Evolutionary conservation across 1,140 invertebrate species (phyloP), one percentile per base, ranked within the genome.

Genomic region (Nasonia longicornis): DNA sequence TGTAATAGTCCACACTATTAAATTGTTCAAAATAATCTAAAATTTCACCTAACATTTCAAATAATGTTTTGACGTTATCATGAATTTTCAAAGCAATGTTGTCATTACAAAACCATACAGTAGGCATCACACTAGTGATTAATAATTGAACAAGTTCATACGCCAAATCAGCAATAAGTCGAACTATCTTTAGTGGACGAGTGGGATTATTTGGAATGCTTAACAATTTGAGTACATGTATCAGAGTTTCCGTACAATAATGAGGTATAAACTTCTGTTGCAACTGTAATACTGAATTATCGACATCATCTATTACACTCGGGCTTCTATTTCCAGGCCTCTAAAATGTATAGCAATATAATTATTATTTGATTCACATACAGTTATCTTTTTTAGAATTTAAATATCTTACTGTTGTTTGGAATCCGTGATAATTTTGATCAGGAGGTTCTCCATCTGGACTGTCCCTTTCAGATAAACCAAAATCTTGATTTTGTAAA

Each of bases 241-340:
- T 88, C 10, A 93, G 84, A 35, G 89, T 90, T 45, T 90, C 89
- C n/a, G 92, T 88, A 85, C 92, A 93, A 85, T 89, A 93, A 31
- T 87, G 83, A 6, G 92, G 92, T 75, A 93, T 83, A 12, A 89
- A 86, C 83, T 92, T 88, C 86, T 93, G 92, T 82, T 91, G 90
- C 16, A 89, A 79, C 82, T 90, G 89, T 29, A 92, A 83, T 38
- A 88, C 77, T 14, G 87, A 86, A 73, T 88, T 86, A 66, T 88
- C 86, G 63, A 88, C 83, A 45, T 86, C 86, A 29, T 87, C 85
- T 8, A 82, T 83, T 0, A 87, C 35, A 71, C 84, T 87, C 22
- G 84, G 85, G 85, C 85, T 88, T 64, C 85, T 82, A 12, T 88
- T 87, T 48, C 84, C 88, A 26, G 85, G 81, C 35, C 83, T 83